Conservation (phyloP, 2,113 vertebrate genomes). For the Eptesicus fuscus region DNA sequence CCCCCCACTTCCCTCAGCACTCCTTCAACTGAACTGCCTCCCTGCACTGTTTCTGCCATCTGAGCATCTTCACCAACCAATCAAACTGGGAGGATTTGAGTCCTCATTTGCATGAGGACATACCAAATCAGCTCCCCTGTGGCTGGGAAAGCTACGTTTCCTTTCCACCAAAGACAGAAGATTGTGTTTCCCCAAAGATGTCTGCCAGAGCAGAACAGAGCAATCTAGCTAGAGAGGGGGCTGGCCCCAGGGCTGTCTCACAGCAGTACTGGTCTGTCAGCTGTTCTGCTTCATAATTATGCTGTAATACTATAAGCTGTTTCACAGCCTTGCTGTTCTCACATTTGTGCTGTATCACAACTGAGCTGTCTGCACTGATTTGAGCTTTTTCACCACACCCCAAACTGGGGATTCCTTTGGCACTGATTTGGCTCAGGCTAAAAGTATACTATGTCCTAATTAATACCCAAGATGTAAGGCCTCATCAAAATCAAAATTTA, state of each 20-base stretch:
- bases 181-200: background rate
- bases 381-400: background rate
- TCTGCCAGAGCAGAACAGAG: background rate
- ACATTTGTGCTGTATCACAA: background rate
- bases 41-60: background rate
- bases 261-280: background rate
- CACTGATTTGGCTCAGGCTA: background rate
- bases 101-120: background rate
- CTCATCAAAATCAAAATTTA: slow-evolving; percentile 6
- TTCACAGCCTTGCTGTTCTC: background rate
- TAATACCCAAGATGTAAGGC: background rate
- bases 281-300: background rate
- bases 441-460: slow-evolving; percentile 11
- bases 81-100: background rate
- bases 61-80: background rate
- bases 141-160: background rate
- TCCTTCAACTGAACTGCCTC: background rate
- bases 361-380: background rate
- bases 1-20: background rate
- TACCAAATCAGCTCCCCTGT: background rate
- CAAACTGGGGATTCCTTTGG: background rate
- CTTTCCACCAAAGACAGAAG: background rate
- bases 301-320: background rate
- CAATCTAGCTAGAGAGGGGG: background rate
- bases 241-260: background rate